These are phyloP conservation scores for Alligator mississippiensis DNA, from an alignment of 2,113 vertebrate genomes.

Conservation along the genomic window DNA sequence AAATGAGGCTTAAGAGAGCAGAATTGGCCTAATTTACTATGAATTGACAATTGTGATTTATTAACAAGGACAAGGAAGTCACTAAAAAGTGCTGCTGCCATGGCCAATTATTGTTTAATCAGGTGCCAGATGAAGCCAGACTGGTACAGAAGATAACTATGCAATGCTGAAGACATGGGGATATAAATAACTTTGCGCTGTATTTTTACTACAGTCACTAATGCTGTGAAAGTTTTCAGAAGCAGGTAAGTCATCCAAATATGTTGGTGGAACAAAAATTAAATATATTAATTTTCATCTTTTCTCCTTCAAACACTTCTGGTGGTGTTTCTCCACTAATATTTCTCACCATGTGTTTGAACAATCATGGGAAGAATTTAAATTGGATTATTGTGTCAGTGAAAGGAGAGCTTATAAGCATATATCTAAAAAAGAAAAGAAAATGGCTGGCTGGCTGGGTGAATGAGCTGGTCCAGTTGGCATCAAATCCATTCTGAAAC, in stretches of 20 bases:
- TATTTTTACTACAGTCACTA: neutral
- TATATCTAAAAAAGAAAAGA: neutral
- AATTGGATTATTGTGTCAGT: neutral
- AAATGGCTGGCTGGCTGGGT: neutral
- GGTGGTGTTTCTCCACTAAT: neutral
- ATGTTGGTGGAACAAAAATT: neutral
- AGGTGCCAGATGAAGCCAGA: slow-evolving; percentile 26
- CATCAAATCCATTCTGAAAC: neutral
- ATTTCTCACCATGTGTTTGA: neutral
- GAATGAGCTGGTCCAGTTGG: neutral
- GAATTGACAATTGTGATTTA: slow-evolving; percentile 67
- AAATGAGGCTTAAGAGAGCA: slow-evolving; percentile 67
- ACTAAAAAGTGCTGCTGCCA: slow-evolving; percentile 63
- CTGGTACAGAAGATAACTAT: neutral
- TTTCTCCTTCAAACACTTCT: neutral
- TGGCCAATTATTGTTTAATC: slow-evolving; percentile 51
- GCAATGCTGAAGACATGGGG: neutral
- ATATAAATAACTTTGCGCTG: neutral
- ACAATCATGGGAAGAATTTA: neutral
- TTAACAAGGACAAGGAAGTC: slow-evolving; percentile 71
- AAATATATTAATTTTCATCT: neutral
- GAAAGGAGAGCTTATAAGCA: neutral
- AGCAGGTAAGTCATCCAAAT: neutral
- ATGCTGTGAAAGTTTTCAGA: neutral
- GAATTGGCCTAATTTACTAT: slow-evolving; percentile 60